Evolutionary conservation across 2,797 vertebrate species (phyloP).

Genomic region (Distichodus sexfasciatus): DNA sequence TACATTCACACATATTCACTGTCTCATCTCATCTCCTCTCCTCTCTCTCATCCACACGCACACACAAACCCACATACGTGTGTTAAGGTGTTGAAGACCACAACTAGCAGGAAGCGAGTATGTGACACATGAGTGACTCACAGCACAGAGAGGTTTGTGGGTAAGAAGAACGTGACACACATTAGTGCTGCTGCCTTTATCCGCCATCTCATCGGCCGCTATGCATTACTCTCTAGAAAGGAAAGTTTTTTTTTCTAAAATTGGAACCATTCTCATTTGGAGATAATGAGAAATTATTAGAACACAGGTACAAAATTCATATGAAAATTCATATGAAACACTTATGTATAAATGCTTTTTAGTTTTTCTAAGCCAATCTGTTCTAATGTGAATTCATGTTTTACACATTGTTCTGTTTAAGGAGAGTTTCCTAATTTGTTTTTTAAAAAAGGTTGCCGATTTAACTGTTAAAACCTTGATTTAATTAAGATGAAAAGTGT

Average conservation of each 20-base stretch:
- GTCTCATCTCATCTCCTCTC: neutral
- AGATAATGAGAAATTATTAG: neutral
- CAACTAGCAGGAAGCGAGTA: constrained; percentile 35
- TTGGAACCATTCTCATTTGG: neutral
- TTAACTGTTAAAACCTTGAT: too few relatives aligned
- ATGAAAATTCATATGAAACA: too few relatives aligned
- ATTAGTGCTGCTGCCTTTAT: neutral
- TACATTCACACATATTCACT: neutral
- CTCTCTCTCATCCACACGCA: neutral
- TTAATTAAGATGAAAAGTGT: too few relatives aligned
- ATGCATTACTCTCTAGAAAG: neutral
- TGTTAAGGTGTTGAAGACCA: constrained; percentile 26
- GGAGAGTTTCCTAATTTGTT: too few relatives aligned
- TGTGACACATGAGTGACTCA: constrained; percentile 26
- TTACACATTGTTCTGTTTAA: too few relatives aligned
- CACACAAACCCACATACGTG: neutral
- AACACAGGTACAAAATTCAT: too few relatives aligned
- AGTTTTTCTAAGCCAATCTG: too few relatives aligned
- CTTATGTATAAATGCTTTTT: too few relatives aligned
- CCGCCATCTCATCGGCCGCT: neutral
- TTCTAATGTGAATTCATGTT: too few relatives aligned
- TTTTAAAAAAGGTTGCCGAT: too few relatives aligned
- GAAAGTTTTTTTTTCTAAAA: neutral
- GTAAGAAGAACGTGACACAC: constrained; percentile 18
- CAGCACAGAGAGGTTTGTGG: constrained; percentile 30